phyloP scores from a whole-genome alignment of 1,140 invertebrate genomes.

The Hesperophylax magnus region DNA sequence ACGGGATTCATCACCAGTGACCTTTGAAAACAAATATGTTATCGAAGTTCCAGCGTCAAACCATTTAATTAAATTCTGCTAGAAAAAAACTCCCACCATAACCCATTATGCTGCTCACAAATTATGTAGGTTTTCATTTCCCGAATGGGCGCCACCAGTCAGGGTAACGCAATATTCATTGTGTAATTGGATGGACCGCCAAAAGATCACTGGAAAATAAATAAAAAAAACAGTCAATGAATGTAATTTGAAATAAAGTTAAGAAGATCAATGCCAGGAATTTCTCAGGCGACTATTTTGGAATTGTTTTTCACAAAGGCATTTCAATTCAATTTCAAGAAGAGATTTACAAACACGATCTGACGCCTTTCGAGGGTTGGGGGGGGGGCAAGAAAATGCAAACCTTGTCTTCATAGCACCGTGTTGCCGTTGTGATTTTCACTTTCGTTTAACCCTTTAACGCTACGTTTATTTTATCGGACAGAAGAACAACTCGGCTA shows the following conservation, averaged over 20 bases:
- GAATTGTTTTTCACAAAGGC: neutral
- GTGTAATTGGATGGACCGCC: too few relatives aligned
- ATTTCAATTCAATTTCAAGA: conserved; percentile 5
- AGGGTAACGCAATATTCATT: too few relatives aligned
- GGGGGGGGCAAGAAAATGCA: conserved; percentile 13
- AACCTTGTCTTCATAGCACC: conserved; percentile 8
- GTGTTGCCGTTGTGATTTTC: conserved; percentile 10
- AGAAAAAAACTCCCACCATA: neutral
- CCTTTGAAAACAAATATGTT: too few relatives aligned
- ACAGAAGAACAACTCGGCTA: conserved; percentile 15
- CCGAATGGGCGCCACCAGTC: neutral
- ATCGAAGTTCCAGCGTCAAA: too few relatives aligned
- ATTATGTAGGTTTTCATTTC: neutral
- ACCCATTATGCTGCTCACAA: neutral
- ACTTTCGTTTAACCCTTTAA: conserved; percentile 18
- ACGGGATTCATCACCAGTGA: too few relatives aligned
- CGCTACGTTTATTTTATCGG: conserved; percentile 26
- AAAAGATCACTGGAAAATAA: too few relatives aligned
- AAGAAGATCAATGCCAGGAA: neutral
- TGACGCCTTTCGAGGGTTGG: neutral
- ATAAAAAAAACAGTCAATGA: too few relatives aligned
- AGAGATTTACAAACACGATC: conserved; percentile 9
- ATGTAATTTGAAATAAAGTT: neutral
- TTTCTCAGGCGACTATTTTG: neutral
- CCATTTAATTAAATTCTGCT: neutral